These are phyloP conservation scores for Heliocidaris tuberculata DNA, from an alignment of 35 echinoderm and acorn worm genomes.

Conservation along the genomic window DNA sequence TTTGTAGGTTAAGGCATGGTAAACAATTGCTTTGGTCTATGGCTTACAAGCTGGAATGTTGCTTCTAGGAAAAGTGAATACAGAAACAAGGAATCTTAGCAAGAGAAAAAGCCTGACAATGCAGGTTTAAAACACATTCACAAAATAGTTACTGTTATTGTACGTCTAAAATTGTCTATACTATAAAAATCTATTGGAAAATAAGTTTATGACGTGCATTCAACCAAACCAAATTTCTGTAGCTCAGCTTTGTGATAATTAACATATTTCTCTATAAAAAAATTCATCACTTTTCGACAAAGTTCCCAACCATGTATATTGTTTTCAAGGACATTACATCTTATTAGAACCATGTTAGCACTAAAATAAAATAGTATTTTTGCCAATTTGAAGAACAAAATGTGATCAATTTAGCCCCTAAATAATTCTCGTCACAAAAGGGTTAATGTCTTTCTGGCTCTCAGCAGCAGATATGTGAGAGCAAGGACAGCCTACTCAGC, in stretches of 20 bases:
- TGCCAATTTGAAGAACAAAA: no score
- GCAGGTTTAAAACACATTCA: not conserved
- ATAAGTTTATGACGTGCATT: not conserved
- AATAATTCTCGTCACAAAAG: no score
- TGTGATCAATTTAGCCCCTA: no score
- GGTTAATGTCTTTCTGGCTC: no score
- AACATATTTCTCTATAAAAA: no score
- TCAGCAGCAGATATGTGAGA: not conserved
- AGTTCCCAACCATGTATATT: no score
- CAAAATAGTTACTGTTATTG: not conserved
- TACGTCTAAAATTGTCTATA: not conserved
- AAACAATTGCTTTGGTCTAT: no score
- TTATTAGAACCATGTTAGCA: no score
- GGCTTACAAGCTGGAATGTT: not conserved
- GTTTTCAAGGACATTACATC: no score
- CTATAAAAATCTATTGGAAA: not conserved
- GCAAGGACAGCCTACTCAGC: not conserved
- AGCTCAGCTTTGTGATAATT: not conserved
- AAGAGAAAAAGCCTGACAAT: not conserved
- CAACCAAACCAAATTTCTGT: not conserved
- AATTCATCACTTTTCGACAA: no score
- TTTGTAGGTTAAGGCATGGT: no score
- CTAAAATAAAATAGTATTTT: no score
- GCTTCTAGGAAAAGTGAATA: not conserved
- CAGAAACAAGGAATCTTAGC: not conserved